These are phyloP conservation scores for Polydrusus tereticollis DNA, from an alignment of 2,888 invertebrate genomes.

Conservation along the genomic window DNA sequence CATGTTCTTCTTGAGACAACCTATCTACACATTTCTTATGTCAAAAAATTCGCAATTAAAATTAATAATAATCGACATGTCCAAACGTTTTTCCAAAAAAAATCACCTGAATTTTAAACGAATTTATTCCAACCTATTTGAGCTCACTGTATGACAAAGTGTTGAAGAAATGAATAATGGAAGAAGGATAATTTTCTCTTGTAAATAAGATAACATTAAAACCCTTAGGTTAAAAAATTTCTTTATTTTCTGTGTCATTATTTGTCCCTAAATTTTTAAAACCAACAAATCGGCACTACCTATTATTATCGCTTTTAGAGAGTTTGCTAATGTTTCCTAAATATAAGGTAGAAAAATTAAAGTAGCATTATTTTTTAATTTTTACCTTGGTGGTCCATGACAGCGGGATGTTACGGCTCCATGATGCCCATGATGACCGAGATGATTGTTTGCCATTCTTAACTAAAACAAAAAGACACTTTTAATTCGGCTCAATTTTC, in stretches of 20 bases:
- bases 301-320: slow-evolving; percentile 35
- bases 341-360: slow-evolving; percentile 6
- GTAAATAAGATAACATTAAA: too few species aligned
- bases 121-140: too few species aligned
- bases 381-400: slow-evolving; percentile 65
- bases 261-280: neutral
- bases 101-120: too few species aligned
- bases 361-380: slow-evolving; percentile 35
- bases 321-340: slow-evolving; percentile 18
- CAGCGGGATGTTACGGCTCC: slow-evolving; percentile 63
- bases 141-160: too few species aligned
- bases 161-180: too few species aligned
- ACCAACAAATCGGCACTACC: neutral
- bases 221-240: neutral
- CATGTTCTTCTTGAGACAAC: too few species aligned
- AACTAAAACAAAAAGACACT: slow-evolving; percentile 71
- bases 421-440: slow-evolving; percentile 66
- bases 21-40: too few species aligned
- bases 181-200: too few species aligned
- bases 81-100: too few species aligned
- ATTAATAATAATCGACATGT: too few species aligned
- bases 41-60: too few species aligned
- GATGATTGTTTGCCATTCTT: slow-evolving; percentile 72
- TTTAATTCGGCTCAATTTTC: too few species aligned
- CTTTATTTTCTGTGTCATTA: neutral